Evolutionary conservation across 1,140 invertebrate genomes (phyloP).

Genomic region (Alviniconcha marisindica): DNA sequence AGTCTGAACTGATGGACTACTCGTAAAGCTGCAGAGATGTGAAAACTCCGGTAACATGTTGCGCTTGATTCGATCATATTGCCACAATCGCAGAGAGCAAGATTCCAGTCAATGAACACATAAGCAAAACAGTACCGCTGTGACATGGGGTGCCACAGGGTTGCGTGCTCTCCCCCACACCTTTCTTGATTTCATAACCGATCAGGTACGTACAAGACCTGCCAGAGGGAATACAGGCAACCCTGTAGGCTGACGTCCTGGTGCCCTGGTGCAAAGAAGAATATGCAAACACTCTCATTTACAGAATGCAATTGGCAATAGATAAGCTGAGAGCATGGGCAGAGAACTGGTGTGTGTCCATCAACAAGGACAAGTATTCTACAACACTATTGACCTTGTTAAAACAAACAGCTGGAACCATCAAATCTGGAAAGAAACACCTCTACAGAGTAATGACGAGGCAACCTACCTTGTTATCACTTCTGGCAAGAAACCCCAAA

Average conservation of each 20-base stretch:
- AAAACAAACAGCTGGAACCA: not conserved
- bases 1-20: constrained; percentile 16
- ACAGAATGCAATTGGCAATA: constrained; percentile 2
- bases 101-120: constrained; percentile 6
- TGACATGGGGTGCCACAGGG: constrained; percentile 39
- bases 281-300: constrained; percentile 9
- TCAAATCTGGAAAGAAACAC: not conserved
- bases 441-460: not conserved
- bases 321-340: not conserved
- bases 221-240: constrained; percentile 19
- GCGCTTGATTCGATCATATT: constrained; percentile 22
- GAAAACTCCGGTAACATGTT: not conserved
- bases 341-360: not conserved
- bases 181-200: constrained; percentile 41
- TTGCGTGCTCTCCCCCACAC: constrained; percentile 35
- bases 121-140: constrained; percentile 38
- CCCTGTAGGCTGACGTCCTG: constrained; percentile 22
- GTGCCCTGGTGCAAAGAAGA: constrained; percentile 20
- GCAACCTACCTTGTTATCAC: too few species aligned
- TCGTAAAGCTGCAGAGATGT: not conserved
- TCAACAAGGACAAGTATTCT: constrained; percentile 18
- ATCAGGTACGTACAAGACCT: not conserved
- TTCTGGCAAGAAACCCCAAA: too few species aligned
- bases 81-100: constrained; percentile 33
- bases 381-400: not conserved